Percentiles rank a stretch among this genome's conserved stretches.
Evolutionary conservation across 2,113 vertebrate species (phyloP).

Genomic region (Lamprotornis superbus): DNA sequence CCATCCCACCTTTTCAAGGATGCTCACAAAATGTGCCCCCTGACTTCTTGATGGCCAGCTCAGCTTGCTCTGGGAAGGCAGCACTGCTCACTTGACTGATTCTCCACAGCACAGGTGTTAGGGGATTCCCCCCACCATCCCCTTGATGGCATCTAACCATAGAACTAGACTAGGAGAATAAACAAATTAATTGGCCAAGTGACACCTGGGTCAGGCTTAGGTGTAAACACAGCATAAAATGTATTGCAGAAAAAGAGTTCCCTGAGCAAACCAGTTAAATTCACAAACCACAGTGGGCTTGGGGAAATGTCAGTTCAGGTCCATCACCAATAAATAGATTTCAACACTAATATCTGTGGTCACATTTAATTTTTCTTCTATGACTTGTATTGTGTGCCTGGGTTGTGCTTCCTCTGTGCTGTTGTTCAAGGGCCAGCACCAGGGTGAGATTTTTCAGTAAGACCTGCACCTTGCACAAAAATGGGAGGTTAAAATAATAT

Average conservation of each 20-base stretch:
- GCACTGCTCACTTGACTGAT: not conserved
- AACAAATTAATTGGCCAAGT: not conserved
- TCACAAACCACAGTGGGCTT: not conserved
- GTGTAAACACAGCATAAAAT: not conserved
- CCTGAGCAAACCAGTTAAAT: not conserved
- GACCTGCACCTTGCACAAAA: not conserved
- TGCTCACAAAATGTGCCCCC: not conserved
- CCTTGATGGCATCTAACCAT: not conserved
- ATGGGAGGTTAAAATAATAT: not conserved
- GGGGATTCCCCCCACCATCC: fast-evolving
- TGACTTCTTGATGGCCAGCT: not conserved
- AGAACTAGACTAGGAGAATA: not conserved
- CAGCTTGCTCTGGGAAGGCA: not conserved
- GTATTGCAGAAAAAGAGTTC: not conserved
- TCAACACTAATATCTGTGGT: not conserved
- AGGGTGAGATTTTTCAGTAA: not conserved
- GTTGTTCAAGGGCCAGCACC: not conserved
- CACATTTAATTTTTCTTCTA: not conserved
- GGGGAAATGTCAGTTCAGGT: not conserved
- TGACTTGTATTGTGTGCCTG: not conserved
- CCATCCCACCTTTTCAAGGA: not conserved
- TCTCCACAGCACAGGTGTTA: not conserved
- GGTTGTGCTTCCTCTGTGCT: not conserved
- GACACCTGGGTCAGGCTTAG: not conserved
- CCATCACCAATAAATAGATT: not conserved